These are phyloP conservation scores for Xestia xanthographa DNA, from an alignment of 2,888 invertebrate species.

Conservation along the genomic window DNA sequence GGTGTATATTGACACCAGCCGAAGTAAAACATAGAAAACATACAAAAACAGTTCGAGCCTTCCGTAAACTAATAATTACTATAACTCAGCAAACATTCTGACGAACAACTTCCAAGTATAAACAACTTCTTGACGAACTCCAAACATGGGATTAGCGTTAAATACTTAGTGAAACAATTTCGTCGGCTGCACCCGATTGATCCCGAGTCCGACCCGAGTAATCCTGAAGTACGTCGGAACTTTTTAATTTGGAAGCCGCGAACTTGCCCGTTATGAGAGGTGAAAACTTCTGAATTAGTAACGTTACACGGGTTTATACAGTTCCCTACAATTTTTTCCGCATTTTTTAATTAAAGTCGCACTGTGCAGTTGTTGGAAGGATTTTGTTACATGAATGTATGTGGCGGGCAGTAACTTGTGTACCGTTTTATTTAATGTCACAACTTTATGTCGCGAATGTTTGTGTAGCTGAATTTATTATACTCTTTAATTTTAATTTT, in stretches of 20 bases:
- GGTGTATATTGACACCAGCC: not conserved
- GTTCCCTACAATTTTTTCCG: constrained; percentile 23
- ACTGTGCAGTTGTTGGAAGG: constrained; percentile 43
- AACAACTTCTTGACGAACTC: constrained; percentile 35
- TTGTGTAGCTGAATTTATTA: constrained; percentile 36
- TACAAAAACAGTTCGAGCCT: not conserved
- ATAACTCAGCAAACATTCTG: constrained; percentile 37
- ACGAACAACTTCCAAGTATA: constrained; percentile 35
- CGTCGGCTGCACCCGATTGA: constrained; percentile 57
- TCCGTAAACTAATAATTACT: constrained; percentile 39
- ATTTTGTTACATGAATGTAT: constrained; percentile 49
- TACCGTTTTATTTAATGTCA: constrained; percentile 39
- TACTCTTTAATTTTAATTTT: constrained; percentile 39
- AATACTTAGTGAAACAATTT: constrained; percentile 57
- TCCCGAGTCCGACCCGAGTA: constrained; percentile 49
- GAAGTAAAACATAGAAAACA: not conserved
- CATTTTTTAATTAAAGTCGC: constrained; percentile 56
- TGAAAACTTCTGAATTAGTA: constrained; percentile 70
- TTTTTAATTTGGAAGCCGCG: constrained; percentile 60
- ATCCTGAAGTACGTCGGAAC: constrained; percentile 46
- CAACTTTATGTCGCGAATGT: constrained; percentile 38
- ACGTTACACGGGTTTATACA: constrained; percentile 44
- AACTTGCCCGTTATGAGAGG: constrained; percentile 63
- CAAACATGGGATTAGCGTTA: constrained; percentile 41
- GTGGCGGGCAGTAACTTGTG: constrained; percentile 29